A percentile compares a stretch with the other conserved stretches of the same genome.
phyloP scores from a whole-genome alignment of 2,888 invertebrate genomes.

The Odontomyia ornata region DNA sequence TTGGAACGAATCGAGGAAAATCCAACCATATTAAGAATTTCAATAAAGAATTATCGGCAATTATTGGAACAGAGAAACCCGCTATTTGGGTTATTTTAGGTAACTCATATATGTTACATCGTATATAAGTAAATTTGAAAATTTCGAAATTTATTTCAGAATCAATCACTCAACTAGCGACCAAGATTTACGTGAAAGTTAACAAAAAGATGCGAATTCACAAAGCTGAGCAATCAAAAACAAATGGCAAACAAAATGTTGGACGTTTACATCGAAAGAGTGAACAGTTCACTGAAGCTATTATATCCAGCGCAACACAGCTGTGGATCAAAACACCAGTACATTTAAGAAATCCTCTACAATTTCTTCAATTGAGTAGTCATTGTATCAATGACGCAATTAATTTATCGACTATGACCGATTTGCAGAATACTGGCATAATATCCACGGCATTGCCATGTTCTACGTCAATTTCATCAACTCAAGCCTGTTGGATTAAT shows the following conservation, averaged over 20 bases:
- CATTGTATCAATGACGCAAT: slow-evolving; percentile 55
- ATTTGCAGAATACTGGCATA: slow-evolving; percentile 47
- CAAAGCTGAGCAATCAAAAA: slow-evolving; percentile 40
- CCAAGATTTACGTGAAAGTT: slow-evolving; percentile 53
- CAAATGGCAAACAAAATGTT: neutral
- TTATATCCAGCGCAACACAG: slow-evolving; percentile 55
- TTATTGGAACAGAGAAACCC: slow-evolving; percentile 51
- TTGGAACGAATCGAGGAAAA: slow-evolving; percentile 53
- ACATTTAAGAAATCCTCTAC: slow-evolving; percentile 54
- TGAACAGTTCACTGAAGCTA: slow-evolving; percentile 53
- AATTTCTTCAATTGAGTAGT: slow-evolving; percentile 54
- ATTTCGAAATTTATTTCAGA: slow-evolving; percentile 44
- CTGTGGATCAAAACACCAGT: slow-evolving; percentile 55
- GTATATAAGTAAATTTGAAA: too few species aligned
- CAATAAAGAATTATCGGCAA: slow-evolving; percentile 53
- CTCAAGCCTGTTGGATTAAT: too few species aligned
- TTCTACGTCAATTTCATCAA: neutral
- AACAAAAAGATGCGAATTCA: slow-evolving; percentile 44
- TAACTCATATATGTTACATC: slow-evolving; percentile 10
- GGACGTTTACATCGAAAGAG: slow-evolving; percentile 49
- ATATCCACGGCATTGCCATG: neutral
- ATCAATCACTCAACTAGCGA: slow-evolving; percentile 53
- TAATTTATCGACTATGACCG: slow-evolving; percentile 51
- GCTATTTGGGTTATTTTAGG: slow-evolving; percentile 54
- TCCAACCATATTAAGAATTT: slow-evolving; percentile 55